These are phyloP conservation scores for Gallinago solitaria DNA, from an alignment of 2,797 vertebrate species.

Conservation along the genomic window DNA sequence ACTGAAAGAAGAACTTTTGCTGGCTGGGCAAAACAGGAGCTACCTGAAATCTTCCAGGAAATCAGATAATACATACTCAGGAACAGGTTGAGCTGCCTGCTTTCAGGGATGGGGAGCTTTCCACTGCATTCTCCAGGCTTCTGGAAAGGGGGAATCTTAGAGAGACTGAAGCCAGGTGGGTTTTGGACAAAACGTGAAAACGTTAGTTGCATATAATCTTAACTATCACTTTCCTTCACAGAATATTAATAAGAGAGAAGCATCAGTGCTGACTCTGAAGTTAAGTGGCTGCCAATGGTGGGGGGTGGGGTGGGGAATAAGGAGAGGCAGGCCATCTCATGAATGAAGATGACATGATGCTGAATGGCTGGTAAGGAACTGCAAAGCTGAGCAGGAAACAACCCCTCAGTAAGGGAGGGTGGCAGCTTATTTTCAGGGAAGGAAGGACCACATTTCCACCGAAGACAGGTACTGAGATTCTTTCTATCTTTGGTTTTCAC, in stretches of 20 bases:
- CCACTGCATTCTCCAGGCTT: background rate
- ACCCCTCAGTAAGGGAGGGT: background rate
- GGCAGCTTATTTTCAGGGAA: background rate
- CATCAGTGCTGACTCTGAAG: background rate
- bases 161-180: background rate
- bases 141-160: background rate
- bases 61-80: background rate
- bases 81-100: background rate
- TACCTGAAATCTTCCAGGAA: background rate
- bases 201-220: background rate
- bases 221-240: background rate
- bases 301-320: background rate
- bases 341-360: accelerated
- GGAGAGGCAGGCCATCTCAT: background rate
- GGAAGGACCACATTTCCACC: background rate
- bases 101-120: background rate
- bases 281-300: background rate
- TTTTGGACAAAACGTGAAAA: background rate
- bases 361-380: background rate
- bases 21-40: background rate
- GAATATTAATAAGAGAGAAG: background rate
- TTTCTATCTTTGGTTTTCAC: background rate
- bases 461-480: background rate
- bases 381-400: background rate
- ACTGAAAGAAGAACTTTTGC: background rate